A percentile compares a stretch with the other conserved stretches of the same genome.
Conservation (phyloP, 2,888 invertebrate species). For the Xestia c-nigrum region DNA sequence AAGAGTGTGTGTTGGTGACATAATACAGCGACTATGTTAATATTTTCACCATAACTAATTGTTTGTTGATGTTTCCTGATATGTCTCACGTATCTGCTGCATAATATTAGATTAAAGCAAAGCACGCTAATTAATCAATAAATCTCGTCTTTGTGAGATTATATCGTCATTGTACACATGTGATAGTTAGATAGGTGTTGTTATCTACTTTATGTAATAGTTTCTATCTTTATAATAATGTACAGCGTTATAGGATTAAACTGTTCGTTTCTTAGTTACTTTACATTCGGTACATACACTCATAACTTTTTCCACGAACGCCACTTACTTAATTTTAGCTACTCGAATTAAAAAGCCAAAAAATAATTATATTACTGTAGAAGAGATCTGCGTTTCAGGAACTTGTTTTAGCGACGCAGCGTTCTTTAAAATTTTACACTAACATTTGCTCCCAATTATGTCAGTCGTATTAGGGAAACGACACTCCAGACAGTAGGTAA, state of each 20-base stretch:
- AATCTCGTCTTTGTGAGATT: conserved; percentile 20
- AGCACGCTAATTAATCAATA: conserved; percentile 22
- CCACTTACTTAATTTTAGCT: not conserved
- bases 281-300: not conserved
- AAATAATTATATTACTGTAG: too few species aligned
- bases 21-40: conserved; percentile 7
- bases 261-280: not conserved
- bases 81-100: not conserved
- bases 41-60: conserved; percentile 28
- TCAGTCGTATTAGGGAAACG: not conserved
- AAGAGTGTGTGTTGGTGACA: conserved; percentile 17
- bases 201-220: conserved; percentile 22
- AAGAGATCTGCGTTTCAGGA: too few species aligned
- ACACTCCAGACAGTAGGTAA: not conserved
- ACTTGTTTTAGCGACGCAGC: not conserved
- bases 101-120: conserved; percentile 33
- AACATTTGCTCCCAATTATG: not conserved
- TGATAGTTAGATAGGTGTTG: not conserved
- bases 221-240: conserved; percentile 13
- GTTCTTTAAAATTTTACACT: not conserved
- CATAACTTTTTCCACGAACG: not conserved
- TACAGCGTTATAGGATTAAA: conserved; percentile 5
- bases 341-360: not conserved
- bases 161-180: conserved; percentile 7
- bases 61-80: not conserved